Conservation (phyloP, 2,888 invertebrate species). For the Pristionchus maxplancki region DNA sequence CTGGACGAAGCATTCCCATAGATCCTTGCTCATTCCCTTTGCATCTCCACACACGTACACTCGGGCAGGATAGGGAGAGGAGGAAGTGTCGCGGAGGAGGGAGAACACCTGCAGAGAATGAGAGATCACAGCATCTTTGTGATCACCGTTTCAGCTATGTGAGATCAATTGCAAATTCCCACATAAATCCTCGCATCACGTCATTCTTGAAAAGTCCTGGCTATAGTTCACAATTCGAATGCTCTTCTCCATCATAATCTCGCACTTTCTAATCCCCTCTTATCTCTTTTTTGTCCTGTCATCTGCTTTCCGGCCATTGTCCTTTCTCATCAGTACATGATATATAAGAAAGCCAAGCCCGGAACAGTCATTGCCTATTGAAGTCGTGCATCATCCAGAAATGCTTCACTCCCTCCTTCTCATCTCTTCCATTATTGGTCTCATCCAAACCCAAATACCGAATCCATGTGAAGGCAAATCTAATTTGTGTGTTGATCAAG, state of each 20-base stretch:
- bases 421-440: neutral
- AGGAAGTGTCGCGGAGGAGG: constrained; percentile 36
- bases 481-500: neutral
- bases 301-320: constrained; percentile 13
- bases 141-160: too few species aligned
- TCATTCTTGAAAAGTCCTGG: neutral
- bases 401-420: neutral
- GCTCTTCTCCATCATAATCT: neutral
- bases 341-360: neutral
- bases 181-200: too few species aligned
- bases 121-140: neutral
- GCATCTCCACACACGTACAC: constrained; percentile 88
- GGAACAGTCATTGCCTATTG: neutral
- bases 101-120: constrained; percentile 20
- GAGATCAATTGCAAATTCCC: too few species aligned
- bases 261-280: neutral
- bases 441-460: neutral
- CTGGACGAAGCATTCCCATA: constrained; percentile 79
- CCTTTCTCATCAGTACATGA: neutral
- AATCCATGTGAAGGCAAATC: neutral
- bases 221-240: neutral
- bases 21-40: constrained; percentile 84
- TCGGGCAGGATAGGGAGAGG: constrained; percentile 53
- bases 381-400: neutral
- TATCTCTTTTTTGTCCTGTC: neutral